Evolutionary conservation across 1,140 invertebrate species (phyloP), one percentile per base, ranked within the genome.

Genomic region (Drosophila pandora): DNA sequence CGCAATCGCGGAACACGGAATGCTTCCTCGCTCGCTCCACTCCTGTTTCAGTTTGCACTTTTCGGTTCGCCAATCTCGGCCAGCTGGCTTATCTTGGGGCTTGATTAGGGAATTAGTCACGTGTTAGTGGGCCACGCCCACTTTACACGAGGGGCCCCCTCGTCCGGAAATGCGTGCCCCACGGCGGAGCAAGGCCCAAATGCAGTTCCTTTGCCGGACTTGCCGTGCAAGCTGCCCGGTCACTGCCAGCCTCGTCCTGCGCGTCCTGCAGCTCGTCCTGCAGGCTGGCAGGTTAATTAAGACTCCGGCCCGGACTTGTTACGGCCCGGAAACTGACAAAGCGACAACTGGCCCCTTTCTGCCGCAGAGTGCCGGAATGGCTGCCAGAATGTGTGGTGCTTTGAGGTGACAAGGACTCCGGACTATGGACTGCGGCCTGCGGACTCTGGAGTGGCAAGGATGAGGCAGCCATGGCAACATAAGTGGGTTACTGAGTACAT

Each of bases 101-200:
- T 49, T 57, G 43, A 57, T 70, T 67, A 67, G 34, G 59, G 47
- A 64, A 67, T 67, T 64, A 67, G 63, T 63, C 50, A 62, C 49
- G n/a, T 37, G 9, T 17, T 17, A n/a, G 10, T 7, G 52, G 21
- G 10, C 37, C 43, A 8, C 21, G 43, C 41, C 41, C 13, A 2
- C 13, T 21, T 5, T 8, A 13, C 41, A 43, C 17, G 12, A 5
- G 22, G 1, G 34, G 30, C 12, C 10, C n/a, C n/a, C n/a, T n/a
- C 2, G 10, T 37, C 10, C 62, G 62, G 62, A 65, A 65, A 45
- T 65, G 59, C 63, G 63, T 65, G 63, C 25, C 34, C 41, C 13
- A 9, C 6, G 41, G 41, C 41, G 41, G 2, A 2, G 13, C 41
- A 43, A 41, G 39, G 39, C 12, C 39, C 39, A 45, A 45, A 9